Base-by-base conservation (phyloP, 2,888 invertebrate species). In the Drosophila nigricruria region DNA sequence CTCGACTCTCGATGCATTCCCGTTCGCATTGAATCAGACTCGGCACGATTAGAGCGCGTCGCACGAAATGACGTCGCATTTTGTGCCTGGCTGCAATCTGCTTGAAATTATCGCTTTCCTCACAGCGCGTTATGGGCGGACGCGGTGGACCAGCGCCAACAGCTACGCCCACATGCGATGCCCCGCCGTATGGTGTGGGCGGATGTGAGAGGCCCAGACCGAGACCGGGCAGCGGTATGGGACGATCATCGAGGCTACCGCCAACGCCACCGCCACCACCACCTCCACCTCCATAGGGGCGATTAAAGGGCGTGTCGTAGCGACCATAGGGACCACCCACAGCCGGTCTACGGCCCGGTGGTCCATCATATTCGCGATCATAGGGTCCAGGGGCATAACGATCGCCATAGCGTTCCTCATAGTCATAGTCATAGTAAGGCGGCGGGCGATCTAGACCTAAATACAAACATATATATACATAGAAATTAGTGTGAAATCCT, bases 1-100 rank as follows among this genome's bases (percentile, higher is more conserved):
- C 97, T 81, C 96, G 94, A 34, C 96, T 95, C 88, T 97, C 97
- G 45, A 96, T 94, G 92, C 98, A 97, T 91, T 97, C 97, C 70
- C 96, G 94, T 93, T 98, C 97, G 92, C 98, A 98, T 73, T 96
- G 96, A 1, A 95, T 94, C 87, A 97, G 92, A 0, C 96, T 96
- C 34, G 96, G 95, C 3, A 96, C 96, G 9, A 95, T 95, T 25
- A 96, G 94, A 74, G 96, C 95, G 61, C 96, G 94, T 40, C 96
- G 94, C 5, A 97, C 95, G 90, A 95, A 97, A 86, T 96, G 95
- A 70, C 96, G 95, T 60, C 97, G 95, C 93, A 97, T 96, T 67
- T 97, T 94, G 82, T 96, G 96, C 70, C 96, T 94, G 20, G 94
- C 94, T 30, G 97, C 97, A 30, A 96, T 95, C 94, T 97, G 97